Evolutionary conservation across 2,797 vertebrate genomes (phyloP), one percentile per base, ranked within the genome.

Genomic region (Periparus ater): DNA sequence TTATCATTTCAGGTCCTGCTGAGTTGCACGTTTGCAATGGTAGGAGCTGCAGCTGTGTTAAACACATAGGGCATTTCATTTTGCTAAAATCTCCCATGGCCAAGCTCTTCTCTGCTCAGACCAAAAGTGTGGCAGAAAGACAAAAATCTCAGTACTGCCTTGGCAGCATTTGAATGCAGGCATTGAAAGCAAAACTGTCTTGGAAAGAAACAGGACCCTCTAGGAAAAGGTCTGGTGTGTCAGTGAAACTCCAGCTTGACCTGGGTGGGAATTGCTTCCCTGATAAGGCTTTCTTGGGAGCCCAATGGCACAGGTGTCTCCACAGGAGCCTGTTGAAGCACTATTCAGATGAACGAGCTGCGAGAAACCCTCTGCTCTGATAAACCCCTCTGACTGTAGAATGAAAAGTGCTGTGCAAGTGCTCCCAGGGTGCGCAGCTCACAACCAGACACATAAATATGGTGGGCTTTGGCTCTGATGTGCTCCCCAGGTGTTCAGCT

Each of bases 101-200:
- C 53, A 47, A 55, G 32, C 7, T 79, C 54, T 17, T 67, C 40
- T 10, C 34, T 83, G 54, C 13, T 88, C 30, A 61, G 67, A 87
- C 21, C 1, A 1, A 51, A 86, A 92, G 10, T 38, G 30, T 0
- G 0, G 8, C 9, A 50, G 70, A 57, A 30, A 54, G 13, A 91
- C 0, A 0, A 53, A 7, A n/a, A 14, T 11, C 40, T 78, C 1
- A 0, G 11, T 55, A 36, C 19, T 60, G 27, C 32, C 47, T 76
- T 73, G 60, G 20, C 26, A 72, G 38, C 7, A 34, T 70, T 78
- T 83, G 25, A 50, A 63, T 77, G 57, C 7, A 50, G 45, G 6
- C 17, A 50, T 6, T 48, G 62, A 26, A 58, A 57, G 20, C 8
- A 88, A 81, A 85, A 62, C 13, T 83, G 23, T 53, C 30, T 80